These are phyloP conservation scores for Plebejus anna DNA, from an alignment of 2,888 invertebrate genomes.

Conservation along the genomic window DNA sequence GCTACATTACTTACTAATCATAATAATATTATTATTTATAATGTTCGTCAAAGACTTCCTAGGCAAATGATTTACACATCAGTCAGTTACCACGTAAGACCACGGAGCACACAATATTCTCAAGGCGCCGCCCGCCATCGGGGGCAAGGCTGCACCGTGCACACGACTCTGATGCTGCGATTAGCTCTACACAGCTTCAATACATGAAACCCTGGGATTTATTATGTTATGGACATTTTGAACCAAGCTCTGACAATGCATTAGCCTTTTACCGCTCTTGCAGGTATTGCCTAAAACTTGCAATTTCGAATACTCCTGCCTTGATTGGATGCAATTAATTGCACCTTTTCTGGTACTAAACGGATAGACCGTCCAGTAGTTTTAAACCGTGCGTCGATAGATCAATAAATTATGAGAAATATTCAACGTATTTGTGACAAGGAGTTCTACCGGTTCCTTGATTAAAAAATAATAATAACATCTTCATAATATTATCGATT, in stretches of 20 bases:
- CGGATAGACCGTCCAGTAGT: too few species aligned
- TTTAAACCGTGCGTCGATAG: too few species aligned
- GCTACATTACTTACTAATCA: too few species aligned
- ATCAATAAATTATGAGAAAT: too few species aligned
- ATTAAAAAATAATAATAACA: not conserved
- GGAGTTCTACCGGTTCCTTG: not conserved
- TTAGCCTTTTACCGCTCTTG: not conserved
- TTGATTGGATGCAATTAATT: too few species aligned
- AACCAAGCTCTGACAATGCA: not conserved
- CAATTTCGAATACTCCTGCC: too few species aligned
- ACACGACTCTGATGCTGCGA: not conserved
- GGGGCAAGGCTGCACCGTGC: conserved; percentile 25
- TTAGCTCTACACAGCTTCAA: not conserved
- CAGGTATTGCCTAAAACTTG: not conserved
- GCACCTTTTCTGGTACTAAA: too few species aligned
- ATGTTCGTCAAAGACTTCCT: not conserved
- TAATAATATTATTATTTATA: not conserved
- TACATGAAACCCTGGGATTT: not conserved
- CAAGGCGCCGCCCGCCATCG: conserved; percentile 17
- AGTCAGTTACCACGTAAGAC: not conserved
- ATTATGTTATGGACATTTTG: not conserved
- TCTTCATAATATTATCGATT: not conserved
- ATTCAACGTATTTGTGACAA: not conserved
- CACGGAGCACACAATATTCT: not conserved
- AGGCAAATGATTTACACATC: not conserved